Evolutionary conservation across 2,888 invertebrate species (phyloP).

Genomic region (Cephus spinipes): DNA sequence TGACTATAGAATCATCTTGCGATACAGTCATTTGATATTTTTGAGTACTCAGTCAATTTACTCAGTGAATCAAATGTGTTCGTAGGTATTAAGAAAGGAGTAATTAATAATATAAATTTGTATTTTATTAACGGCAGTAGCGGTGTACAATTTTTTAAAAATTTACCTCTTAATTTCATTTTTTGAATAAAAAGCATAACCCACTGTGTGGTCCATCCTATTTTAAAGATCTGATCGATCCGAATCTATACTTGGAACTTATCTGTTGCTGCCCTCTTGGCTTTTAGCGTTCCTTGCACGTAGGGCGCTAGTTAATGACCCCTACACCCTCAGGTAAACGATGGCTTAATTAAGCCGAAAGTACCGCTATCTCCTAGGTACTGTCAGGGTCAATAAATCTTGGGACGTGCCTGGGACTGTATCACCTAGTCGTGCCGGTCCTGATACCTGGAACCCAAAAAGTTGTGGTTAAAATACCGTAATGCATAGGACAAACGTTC

Average conservation of each 20-base stretch:
- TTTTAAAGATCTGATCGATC: background rate
- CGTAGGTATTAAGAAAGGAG: too few species aligned
- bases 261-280: background rate
- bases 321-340: background rate
- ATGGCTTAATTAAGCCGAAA: slow-evolving; percentile 12
- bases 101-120: background rate
- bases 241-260: background rate
- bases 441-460: background rate
- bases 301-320: background rate
- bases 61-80: too few species aligned
- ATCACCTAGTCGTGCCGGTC: background rate
- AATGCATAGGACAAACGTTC: background rate
- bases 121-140: background rate
- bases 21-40: background rate
- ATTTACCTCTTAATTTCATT: background rate
- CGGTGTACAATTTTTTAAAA: background rate
- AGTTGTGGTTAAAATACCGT: background rate
- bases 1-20: background rate
- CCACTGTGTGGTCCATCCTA: slow-evolving; percentile 13
- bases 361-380: slow-evolving; percentile 9
- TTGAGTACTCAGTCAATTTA: background rate
- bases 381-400: slow-evolving; percentile 8
- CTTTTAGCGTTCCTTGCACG: background rate
- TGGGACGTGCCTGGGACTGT: background rate
- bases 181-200: background rate